Evolutionary conservation across 1,140 invertebrate genomes (phyloP), one percentile per base, ranked within the genome.

Genomic region (Chrysoperla carnea): DNA sequence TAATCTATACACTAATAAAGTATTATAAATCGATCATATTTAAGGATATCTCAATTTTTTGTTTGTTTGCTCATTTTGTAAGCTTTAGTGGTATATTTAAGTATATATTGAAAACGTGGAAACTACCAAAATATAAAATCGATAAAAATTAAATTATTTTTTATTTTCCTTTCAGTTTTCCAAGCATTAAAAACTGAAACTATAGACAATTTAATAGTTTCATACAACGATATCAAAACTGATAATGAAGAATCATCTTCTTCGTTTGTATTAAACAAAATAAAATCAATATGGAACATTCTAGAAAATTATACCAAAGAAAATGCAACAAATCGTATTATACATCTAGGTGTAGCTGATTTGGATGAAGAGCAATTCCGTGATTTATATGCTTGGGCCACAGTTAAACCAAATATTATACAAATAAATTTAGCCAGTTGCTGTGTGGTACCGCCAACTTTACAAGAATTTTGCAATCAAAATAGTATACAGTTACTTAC

Each of bases 341-440:
- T 68, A 6, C 79, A 81, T 50, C 65, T 93, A 47, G 92, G 92
- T 12, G 73, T 96, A 8, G 81, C 85, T 36, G 91, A 96, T 63
- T 68, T 95, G n/a, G 83, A 87, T 51, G 81, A 83, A 29, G 66
- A 71, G 5, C 71, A 76, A 23, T 81, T 97, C 39, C 72, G 80
- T 31, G 64, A 78, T 44, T 62, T 96, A 0, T 79, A 86, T 62
- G 68, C 79, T 11, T 78, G 75, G 68, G 78, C 85, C n/a, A 68
- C 69, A 47, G 80, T 90, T 1, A 88, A 89, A 52, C 93, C 93
- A 12, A 76, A 73, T 48, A 90, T 94, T 43, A 81, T 94, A 47
- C 93, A 99, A 67, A 92, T 98, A 46, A 96, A 93, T 67, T 70
- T 97, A 39, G 81, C 89, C 1, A 84, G 83, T 4, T 98, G 93